These are phyloP conservation scores for Neogale vison DNA, from an alignment of 2,113 vertebrate species.

Conservation along the genomic window DNA sequence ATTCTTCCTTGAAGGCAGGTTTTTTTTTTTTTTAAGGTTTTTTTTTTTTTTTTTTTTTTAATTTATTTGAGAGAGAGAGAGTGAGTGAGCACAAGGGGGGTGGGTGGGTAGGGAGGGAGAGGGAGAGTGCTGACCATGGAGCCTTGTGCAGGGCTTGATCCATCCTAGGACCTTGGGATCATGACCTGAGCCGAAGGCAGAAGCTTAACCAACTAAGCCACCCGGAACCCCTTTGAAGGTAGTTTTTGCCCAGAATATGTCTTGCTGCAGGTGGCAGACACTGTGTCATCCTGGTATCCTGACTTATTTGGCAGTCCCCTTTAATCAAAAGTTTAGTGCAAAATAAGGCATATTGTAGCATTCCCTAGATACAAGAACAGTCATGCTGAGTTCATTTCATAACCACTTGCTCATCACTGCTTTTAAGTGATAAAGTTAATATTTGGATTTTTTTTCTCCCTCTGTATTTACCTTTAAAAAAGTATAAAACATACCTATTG, in stretches of 20 bases:
- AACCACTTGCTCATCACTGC: background rate
- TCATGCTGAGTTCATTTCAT: background rate
- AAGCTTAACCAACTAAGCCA: no score
- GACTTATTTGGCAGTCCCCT: background rate
- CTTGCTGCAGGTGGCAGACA: background rate
- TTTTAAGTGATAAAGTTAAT: background rate
- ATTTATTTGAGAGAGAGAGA: no score
- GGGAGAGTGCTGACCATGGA: no score
- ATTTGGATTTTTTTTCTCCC: background rate
- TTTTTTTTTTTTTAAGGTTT: background rate
- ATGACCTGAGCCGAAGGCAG: no score
- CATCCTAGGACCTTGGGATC: no score
- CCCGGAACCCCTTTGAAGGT: background rate
- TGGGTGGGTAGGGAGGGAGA: no score
- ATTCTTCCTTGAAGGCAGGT: background rate
- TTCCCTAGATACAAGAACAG: background rate
- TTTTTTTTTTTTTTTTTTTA: no score
- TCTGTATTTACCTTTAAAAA: background rate
- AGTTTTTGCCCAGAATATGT: background rate
- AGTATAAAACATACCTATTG: background rate
- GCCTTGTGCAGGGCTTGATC: no score
- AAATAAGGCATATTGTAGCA: background rate
- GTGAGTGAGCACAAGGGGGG: no score
- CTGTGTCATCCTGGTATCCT: background rate
- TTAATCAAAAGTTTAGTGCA: background rate